phyloP scores from a whole-genome alignment of 2,888 invertebrate genomes.

The Epistrophella euchroma region DNA sequence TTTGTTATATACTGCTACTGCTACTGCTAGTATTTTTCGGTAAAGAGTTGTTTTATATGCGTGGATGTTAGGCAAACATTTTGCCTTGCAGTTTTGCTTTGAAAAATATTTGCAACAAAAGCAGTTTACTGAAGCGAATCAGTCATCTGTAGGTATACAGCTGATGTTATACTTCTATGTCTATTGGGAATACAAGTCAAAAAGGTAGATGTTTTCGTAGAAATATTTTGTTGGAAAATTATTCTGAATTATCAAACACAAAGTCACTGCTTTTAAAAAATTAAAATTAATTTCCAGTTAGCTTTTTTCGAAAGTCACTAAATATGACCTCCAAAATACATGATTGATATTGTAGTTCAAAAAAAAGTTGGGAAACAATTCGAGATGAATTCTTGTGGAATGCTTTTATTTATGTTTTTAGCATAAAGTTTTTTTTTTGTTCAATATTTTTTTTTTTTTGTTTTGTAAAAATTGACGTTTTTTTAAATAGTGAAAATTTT shows the following conservation, averaged over 20 bases:
- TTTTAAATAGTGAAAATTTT: too few species aligned
- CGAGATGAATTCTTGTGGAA: too few species aligned
- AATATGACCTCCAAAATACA: too few species aligned
- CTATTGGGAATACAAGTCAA: constrained; percentile 26
- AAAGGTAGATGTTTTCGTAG: background rate
- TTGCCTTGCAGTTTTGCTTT: constrained; percentile 22
- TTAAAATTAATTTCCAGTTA: background rate
- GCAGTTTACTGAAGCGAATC: constrained; percentile 41
- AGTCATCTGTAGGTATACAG: constrained; percentile 14
- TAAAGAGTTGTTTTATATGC: background rate
- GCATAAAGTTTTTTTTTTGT: too few species aligned
- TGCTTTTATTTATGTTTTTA: too few species aligned
- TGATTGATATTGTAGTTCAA: too few species aligned
- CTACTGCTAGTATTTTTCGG: background rate
- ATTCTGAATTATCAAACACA: too few species aligned
- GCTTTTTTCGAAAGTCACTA: background rate
- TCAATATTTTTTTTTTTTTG: too few species aligned
- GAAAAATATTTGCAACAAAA: constrained; percentile 28
- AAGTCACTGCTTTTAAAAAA: background rate
- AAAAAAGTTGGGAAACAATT: too few species aligned
- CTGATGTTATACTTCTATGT: background rate
- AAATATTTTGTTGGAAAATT: background rate
- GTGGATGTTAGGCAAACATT: constrained; percentile 14
- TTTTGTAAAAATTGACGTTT: too few species aligned
- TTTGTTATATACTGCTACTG: background rate